These are phyloP conservation scores for Zaprionus bogoriensis DNA, from an alignment of 2,888 invertebrate genomes.

Conservation along the genomic window DNA sequence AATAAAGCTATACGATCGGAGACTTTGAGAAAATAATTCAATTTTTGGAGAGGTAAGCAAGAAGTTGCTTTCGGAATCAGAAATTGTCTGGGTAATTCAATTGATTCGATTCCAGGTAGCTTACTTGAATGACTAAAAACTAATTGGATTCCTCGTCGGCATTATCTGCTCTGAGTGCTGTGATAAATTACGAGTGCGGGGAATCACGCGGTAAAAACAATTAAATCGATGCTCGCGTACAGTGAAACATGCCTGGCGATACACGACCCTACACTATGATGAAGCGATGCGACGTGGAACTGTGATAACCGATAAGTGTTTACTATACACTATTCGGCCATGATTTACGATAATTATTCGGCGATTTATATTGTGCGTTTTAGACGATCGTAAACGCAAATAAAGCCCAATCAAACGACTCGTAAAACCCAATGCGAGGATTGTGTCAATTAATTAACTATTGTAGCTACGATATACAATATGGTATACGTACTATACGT, in stretches of 20 bases:
- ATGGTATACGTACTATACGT: background rate
- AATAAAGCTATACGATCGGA: no score
- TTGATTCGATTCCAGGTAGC: background rate
- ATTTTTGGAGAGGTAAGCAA: no score
- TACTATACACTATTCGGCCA: background rate
- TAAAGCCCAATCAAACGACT: background rate
- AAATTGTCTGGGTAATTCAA: background rate
- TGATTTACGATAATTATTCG: constrained; percentile 24
- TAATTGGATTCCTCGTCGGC: background rate
- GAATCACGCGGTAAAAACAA: background rate
- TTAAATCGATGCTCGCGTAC: background rate
- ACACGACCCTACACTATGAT: no score
- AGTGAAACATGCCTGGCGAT: constrained; percentile 10
- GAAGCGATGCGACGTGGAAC: background rate
- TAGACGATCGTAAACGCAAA: no score
- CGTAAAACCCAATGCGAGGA: background rate
- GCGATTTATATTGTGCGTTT: no score
- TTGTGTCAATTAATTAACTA: background rate
- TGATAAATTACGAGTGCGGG: background rate
- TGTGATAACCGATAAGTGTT: background rate
- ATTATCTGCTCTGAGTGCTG: background rate
- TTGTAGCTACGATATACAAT: background rate
- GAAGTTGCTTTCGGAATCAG: no score
- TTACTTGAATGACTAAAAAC: background rate
- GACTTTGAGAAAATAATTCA: no score